Base-by-base conservation (phyloP, 92 coral and sea anemone genomes). In the Paramuricea clavata region DNA sequence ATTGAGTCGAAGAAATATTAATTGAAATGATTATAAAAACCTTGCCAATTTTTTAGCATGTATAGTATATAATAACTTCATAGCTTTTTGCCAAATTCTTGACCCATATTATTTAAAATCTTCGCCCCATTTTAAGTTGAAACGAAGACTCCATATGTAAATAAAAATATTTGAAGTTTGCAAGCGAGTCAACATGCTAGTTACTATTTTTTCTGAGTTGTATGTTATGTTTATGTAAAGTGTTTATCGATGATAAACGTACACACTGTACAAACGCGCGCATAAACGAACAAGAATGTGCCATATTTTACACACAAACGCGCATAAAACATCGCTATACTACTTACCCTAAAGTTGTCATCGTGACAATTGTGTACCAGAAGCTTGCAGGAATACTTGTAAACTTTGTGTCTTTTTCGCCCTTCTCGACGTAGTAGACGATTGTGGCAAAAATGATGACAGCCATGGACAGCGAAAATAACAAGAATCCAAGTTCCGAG, bases 331-430 rank as follows among this genome's bases (percentile, higher is more conserved):
- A 78, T 47, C n/a, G n/a, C n/a, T 67, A 36, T 33, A 70, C 81
- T 39, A 96, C 99, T 93, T 78, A 97, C 99, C 99, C 99, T 49
- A 97, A 76, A 30, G 99, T 97, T 3, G 99, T 97, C 99, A 97
- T 97, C 69, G 99, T 97, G 34, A 97, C 99, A 47, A 97, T 97
- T 13, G 99, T 97, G 77, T 97, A 97, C 99, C 99, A 97, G 77
- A 97, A 97, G 25, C 98, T 95, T 0, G 99, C 99, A 5, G 99
- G 99, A 35, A 97, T 97, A 70, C 99, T 97, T 6, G 93, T 90
- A 83, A 97, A 97, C 31, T 97, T 94, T 8, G 99, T 97, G 49
- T 85, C 75, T 8, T 54, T 69, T 35, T 69, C 99, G 61, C 81
- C 87, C 76, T 97, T 97, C 65, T 97, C 99, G 42, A 97, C 99